Evolutionary conservation across 2,888 invertebrate species (phyloP).

Genomic region (Lucinisca nassula): DNA sequence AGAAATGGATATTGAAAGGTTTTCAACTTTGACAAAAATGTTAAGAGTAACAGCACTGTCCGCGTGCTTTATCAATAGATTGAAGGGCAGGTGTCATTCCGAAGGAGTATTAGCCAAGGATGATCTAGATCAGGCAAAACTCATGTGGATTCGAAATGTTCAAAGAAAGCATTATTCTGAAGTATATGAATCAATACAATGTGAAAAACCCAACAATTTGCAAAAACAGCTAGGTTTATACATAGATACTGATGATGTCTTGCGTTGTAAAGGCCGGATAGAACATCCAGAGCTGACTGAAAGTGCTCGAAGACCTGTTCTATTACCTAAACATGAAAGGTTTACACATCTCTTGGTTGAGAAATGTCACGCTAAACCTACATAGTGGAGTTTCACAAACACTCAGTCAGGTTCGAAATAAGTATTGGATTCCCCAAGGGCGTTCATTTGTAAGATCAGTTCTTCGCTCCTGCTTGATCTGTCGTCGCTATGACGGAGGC

Average conservation of each 20-base stretch:
- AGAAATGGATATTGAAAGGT: conserved; percentile 32
- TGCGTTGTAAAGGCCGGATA: conserved; percentile 49
- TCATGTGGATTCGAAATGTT: conserved; percentile 35
- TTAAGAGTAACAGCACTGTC: conserved; percentile 40
- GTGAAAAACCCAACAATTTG: conserved; percentile 8
- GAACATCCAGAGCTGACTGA: conserved; percentile 52
- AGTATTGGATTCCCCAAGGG: not conserved
- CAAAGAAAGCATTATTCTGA: conserved; percentile 3
- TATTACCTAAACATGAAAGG: conserved; percentile 46
- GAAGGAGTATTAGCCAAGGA: not conserved
- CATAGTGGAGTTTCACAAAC: conserved; percentile 56
- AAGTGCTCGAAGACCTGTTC: conserved; percentile 41
- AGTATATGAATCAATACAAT: not conserved
- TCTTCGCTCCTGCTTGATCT: not conserved
- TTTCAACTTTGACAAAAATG: conserved; percentile 29
- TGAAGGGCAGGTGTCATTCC: not conserved
- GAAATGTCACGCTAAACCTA: conserved; percentile 28
- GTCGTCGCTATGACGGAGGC: not conserved
- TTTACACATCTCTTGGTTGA: conserved; percentile 53
- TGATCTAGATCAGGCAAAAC: conserved; percentile 33
- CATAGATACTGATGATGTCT: conserved; percentile 27
- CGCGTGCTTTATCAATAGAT: conserved; percentile 24
- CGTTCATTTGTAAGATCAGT: not conserved
- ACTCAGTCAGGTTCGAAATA: not conserved
- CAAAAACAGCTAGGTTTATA: conserved; percentile 8